A percentile compares a stretch with the other conserved stretches of the same genome.
Evolutionary conservation across 2,797 vertebrate genomes (phyloP).

Genomic region (Melanitta fusca): DNA sequence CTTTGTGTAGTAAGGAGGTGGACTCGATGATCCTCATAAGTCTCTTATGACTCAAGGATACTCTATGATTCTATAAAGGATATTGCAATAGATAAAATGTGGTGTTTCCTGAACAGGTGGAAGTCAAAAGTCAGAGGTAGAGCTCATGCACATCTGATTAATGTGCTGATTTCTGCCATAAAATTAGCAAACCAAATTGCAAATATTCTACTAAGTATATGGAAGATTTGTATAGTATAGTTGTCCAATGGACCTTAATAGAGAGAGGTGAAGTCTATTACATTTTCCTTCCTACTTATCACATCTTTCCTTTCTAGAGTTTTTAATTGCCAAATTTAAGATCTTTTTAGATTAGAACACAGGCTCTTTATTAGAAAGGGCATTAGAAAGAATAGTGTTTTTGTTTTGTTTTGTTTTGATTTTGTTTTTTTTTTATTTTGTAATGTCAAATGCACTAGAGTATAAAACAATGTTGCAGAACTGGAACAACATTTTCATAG

Average conservation of each 20-base stretch:
- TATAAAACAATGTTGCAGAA: not conserved
- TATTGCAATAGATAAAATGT: not conserved
- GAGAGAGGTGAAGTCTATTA: not conserved
- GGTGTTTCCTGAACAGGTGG: not conserved
- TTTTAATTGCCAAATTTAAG: not conserved
- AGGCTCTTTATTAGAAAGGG: not conserved
- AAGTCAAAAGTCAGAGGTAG: not conserved
- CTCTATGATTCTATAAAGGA: too few species aligned
- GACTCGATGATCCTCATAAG: too few species aligned
- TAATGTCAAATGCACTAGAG: not conserved
- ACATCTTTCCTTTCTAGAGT: not conserved
- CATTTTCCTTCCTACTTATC: not conserved
- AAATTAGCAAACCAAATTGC: not conserved
- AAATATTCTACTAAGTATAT: not conserved
- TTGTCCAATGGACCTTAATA: not conserved
- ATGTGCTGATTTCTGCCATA: not conserved
- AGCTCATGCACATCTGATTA: not conserved
- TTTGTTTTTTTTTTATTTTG: not conserved
- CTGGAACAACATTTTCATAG: not conserved
- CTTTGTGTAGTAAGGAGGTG: too few species aligned
- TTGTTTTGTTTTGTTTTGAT: too few species aligned
- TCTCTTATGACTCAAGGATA: too few species aligned
- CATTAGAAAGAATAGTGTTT: not conserved
- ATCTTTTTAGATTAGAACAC: not conserved
- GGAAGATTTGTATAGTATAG: not conserved